phyloP scores from a whole-genome alignment of 2,888 invertebrate genomes.

The Nomada lathburiana region DNA sequence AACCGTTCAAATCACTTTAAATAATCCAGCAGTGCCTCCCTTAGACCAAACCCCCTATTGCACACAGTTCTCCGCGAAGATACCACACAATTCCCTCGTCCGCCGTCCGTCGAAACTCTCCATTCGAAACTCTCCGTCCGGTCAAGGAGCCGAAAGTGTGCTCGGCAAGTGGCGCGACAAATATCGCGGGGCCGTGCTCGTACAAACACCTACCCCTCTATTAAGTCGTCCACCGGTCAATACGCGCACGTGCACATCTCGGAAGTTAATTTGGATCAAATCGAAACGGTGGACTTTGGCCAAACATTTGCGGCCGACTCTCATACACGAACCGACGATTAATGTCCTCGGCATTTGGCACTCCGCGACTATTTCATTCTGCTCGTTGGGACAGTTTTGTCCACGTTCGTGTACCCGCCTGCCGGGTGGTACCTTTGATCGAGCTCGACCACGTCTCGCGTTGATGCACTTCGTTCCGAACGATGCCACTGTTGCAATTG shows the following conservation, averaged over 20 bases:
- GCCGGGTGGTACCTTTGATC: constrained; percentile 32
- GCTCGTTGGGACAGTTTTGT: neutral
- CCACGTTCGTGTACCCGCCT: constrained; percentile 15
- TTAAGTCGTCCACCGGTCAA: constrained; percentile 30
- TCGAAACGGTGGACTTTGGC: constrained; percentile 24
- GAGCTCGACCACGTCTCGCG: constrained; percentile 24
- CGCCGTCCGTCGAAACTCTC: neutral
- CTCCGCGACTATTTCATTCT: neutral
- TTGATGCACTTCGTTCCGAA: constrained; percentile 38
- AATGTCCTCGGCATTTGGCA: constrained; percentile 10
- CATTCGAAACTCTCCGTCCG: neutral
- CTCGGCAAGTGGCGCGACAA: constrained; percentile 6
- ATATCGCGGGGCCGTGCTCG: constrained; percentile 1
- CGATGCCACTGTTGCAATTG: constrained; percentile 25
- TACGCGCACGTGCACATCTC: constrained; percentile 28
- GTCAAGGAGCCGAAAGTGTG: constrained; percentile 3
- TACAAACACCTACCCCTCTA: constrained; percentile 28
- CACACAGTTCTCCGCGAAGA: neutral
- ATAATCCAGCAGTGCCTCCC: neutral
- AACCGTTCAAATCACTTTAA: neutral
- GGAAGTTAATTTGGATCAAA: constrained; percentile 44
- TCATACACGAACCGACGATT: constrained; percentile 30
- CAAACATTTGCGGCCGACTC: constrained; percentile 47
- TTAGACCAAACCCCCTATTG: neutral
- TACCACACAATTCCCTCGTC: neutral